Conservation (phyloP, 2,113 vertebrate genomes). For the Nycticryphes semicollaris region DNA sequence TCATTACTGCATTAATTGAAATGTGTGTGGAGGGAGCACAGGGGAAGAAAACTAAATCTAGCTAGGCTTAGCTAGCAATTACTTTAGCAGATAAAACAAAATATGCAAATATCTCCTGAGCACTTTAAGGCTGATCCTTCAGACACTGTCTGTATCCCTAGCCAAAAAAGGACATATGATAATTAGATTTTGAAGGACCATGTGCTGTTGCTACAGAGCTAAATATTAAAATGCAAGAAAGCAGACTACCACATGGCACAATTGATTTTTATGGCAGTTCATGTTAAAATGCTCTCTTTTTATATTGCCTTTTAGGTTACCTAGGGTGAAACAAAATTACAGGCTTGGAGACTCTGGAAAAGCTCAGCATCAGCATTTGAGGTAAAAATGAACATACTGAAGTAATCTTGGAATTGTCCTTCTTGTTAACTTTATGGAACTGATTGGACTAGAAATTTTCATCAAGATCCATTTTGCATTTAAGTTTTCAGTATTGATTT, state of each 20-base stretch:
- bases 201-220: conserved; percentile 33
- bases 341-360: conserved; percentile 78
- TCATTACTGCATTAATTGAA: not conserved
- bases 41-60: not conserved
- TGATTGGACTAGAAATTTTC: conserved; percentile 29
- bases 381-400: conserved; percentile 71
- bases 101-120: not conserved
- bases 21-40: not conserved
- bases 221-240: conserved; percentile 62
- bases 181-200: conserved; percentile 45
- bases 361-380: conserved; percentile 76
- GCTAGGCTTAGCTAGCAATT: not conserved
- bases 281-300: conserved; percentile 73
- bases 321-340: conserved; percentile 78
- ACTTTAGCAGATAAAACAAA: conserved; percentile 34
- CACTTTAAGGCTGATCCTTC: not conserved
- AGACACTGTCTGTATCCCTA: conserved; percentile 1
- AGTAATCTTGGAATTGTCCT: conserved; percentile 48
- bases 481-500: conserved; percentile 34
- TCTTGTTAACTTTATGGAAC: conserved; percentile 28
- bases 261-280: conserved; percentile 58
- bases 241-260: conserved; percentile 54
- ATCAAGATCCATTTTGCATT: conserved; percentile 26
- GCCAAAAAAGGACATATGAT: conserved; percentile 7
- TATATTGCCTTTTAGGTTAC: conserved; percentile 76